phyloP scores from a whole-genome alignment of 2,797 vertebrate species.

The Enteromius anoplus region DNA sequence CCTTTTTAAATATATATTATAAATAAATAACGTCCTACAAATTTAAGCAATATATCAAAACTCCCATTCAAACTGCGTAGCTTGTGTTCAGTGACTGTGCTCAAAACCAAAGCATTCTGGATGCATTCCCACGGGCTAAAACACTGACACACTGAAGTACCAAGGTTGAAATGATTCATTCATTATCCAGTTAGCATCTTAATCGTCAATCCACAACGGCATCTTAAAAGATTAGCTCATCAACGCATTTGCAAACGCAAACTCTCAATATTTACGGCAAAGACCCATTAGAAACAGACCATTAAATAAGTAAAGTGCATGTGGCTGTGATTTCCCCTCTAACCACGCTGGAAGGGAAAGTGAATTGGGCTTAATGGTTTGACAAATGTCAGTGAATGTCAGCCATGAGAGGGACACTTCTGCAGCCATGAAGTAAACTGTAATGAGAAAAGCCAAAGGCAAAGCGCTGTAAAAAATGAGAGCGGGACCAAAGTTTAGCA shows the following conservation, averaged over 20 bases:
- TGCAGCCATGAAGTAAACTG: slow-evolving; percentile 9
- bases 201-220: not conserved
- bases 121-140: not conserved
- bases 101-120: not conserved
- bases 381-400: slow-evolving; percentile 61
- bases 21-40: not conserved
- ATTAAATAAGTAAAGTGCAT: slow-evolving; percentile 49
- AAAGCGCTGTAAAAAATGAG: slow-evolving; percentile 21
- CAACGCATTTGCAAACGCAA: slow-evolving; percentile 33
- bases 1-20: not conserved
- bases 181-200: slow-evolving; percentile 29
- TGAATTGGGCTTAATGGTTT: slow-evolving; percentile 53
- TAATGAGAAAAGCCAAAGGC: slow-evolving; percentile 44
- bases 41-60: not conserved
- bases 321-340: slow-evolving; percentile 25
- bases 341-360: slow-evolving; percentile 27
- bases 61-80: not conserved
- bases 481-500: slow-evolving; percentile 11
- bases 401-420: slow-evolving; percentile 35
- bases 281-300: slow-evolving; percentile 51
- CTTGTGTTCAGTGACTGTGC: not conserved
- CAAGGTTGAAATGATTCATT: not conserved
- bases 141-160: not conserved
- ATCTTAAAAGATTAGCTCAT: slow-evolving; percentile 31
- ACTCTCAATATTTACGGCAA: slow-evolving; percentile 46